These are phyloP conservation scores for Nymphalis c-album DNA, from an alignment of 2,888 invertebrate species.

Conservation along the genomic window DNA sequence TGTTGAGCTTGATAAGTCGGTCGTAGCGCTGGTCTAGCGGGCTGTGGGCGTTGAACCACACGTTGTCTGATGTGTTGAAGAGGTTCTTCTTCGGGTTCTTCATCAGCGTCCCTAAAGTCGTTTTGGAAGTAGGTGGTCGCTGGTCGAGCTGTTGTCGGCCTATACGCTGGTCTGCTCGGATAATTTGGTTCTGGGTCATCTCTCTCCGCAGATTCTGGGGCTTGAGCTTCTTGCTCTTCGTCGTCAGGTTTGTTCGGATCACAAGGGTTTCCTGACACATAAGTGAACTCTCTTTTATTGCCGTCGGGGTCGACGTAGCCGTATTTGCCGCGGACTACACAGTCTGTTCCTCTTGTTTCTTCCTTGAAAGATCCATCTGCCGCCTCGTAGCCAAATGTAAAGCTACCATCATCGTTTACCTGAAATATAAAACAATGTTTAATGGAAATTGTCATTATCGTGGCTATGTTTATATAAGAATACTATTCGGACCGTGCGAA, in stretches of 20 bases:
- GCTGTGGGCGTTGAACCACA: slow-evolving; percentile 72
- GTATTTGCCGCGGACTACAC: slow-evolving; percentile 92
- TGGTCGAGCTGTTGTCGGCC: slow-evolving; percentile 77
- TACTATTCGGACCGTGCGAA: too few relatives aligned
- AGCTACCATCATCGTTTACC: slow-evolving; percentile 91
- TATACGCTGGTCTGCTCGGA: slow-evolving; percentile 71
- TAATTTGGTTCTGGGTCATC: slow-evolving; percentile 85
- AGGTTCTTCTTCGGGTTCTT: slow-evolving; percentile 80
- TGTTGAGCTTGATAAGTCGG: slow-evolving; percentile 75
- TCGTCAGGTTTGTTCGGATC: slow-evolving; percentile 91
- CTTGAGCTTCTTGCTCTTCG: slow-evolving; percentile 79
- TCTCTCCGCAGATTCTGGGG: slow-evolving; percentile 81
- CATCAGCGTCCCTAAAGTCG: slow-evolving; percentile 84
- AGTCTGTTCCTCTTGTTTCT: slow-evolving; percentile 91
- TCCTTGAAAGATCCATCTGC: slow-evolving; percentile 94
- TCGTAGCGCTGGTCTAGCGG: slow-evolving; percentile 48
- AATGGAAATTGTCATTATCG: too few relatives aligned
- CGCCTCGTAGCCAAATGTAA: slow-evolving; percentile 92
- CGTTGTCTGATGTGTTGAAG: slow-evolving; percentile 72
- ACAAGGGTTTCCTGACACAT: slow-evolving; percentile 92
- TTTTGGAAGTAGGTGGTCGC: slow-evolving; percentile 88
- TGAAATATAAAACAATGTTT: slow-evolving; percentile 46
- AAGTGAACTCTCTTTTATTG: slow-evolving; percentile 92
- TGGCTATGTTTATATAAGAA: too few relatives aligned
- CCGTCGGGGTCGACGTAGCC: slow-evolving; percentile 94